Conservation (phyloP, 2,888 invertebrate species). For the Minunthozetes semirufus region DNA sequence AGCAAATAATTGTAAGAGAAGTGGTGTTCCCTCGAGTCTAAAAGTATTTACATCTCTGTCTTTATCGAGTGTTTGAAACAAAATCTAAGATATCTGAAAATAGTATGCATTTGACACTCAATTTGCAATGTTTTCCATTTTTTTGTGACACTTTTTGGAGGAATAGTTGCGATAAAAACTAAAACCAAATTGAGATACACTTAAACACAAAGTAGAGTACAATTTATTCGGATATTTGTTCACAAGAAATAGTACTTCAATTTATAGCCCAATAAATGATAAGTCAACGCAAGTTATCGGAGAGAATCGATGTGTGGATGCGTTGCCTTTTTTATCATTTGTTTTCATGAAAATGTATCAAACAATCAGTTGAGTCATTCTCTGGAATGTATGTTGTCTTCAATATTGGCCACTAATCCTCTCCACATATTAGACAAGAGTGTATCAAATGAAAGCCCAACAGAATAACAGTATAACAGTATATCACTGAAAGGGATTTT, state of each 20-base stretch:
- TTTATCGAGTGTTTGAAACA: neutral
- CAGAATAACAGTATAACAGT: neutral
- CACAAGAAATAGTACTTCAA: neutral
- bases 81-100: neutral
- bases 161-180: neutral
- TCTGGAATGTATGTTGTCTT: neutral
- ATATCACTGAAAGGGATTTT: neutral
- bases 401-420: conserved; percentile 15
- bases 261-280: neutral
- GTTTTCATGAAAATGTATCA: conserved; percentile 12
- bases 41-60: no score
- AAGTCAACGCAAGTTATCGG: neutral
- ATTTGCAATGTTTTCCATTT: neutral
- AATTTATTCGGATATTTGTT: neutral
- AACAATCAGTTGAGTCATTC: neutral
- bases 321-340: neutral
- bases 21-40: no score
- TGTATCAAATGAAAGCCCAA: neutral
- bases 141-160: neutral
- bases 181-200: neutral
- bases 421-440: neutral
- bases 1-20: neutral
- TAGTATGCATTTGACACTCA: neutral
- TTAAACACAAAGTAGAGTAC: neutral
- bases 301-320: neutral